phyloP scores from a whole-genome alignment of 2,888 invertebrate species.

The Andrena chrysosceles region DNA sequence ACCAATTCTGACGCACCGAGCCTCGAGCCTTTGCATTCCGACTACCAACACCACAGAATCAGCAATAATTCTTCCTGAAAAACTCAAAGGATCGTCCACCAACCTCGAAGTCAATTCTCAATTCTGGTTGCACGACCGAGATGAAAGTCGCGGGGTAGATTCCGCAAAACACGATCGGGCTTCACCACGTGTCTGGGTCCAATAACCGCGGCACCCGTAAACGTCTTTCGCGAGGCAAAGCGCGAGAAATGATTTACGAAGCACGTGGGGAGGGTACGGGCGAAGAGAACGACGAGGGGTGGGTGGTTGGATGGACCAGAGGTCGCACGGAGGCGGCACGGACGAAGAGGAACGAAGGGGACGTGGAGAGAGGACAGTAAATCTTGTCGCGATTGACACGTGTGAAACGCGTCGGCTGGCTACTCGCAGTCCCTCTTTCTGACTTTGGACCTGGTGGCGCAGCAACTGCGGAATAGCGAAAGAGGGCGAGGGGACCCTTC shows the following conservation, averaged over 20 bases:
- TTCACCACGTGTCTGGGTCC: constrained; percentile 48
- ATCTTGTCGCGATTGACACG: constrained; percentile 82
- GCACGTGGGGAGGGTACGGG: constrained; percentile 66
- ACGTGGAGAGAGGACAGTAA: constrained; percentile 76
- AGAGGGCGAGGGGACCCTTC: background rate
- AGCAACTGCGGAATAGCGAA: background rate
- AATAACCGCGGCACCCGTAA: constrained; percentile 70
- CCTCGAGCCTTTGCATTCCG: too few relatives aligned
- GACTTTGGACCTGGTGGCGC: constrained; percentile 57
- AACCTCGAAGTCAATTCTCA: constrained; percentile 1
- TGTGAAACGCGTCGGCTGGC: constrained; percentile 81
- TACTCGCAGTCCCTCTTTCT: constrained; percentile 70
- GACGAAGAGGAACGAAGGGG: constrained; percentile 20
- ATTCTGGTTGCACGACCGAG: background rate
- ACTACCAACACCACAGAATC: too few relatives aligned
- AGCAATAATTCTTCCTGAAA: too few relatives aligned
- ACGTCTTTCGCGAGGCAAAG: constrained; percentile 69
- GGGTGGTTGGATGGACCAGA: constrained; percentile 43
- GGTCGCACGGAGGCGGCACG: background rate
- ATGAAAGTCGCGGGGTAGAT: constrained; percentile 35
- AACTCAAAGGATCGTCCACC: background rate
- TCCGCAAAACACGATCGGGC: constrained; percentile 49
- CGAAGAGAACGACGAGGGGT: constrained; percentile 43
- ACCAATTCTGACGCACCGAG: too few relatives aligned
- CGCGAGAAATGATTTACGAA: constrained; percentile 79